Conservation (phyloP, 1,140 invertebrate genomes). For the Tachypleus tridentatus region DNA sequence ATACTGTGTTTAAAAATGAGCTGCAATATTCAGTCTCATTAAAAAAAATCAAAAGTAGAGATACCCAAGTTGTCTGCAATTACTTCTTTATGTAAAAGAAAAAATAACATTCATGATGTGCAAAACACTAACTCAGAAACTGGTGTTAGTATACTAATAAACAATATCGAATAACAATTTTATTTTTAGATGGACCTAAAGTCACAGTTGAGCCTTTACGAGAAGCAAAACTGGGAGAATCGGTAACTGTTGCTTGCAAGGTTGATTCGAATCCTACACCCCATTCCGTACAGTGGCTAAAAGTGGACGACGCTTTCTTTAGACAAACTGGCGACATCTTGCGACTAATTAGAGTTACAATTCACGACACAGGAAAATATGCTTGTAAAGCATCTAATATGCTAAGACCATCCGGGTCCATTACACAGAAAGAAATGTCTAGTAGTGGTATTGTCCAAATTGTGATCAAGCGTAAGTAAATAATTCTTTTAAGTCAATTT, state of each 20-base stretch:
- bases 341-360: constrained; percentile 54
- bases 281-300: constrained; percentile 69
- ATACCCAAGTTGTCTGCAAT: too few species aligned
- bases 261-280: constrained; percentile 62
- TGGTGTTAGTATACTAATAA: too few species aligned
- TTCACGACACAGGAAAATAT: constrained; percentile 72
- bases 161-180: too few species aligned
- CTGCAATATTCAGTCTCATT: too few species aligned
- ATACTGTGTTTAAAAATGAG: too few species aligned
- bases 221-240: constrained; percentile 70
- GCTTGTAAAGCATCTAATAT: constrained; percentile 71
- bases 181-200: constrained; percentile 50
- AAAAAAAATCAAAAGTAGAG: too few species aligned
- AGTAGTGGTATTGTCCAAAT: constrained; percentile 63
- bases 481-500: too few species aligned
- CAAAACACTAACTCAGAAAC: too few species aligned
- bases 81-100: too few species aligned
- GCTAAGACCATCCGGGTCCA: constrained; percentile 51
- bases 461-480: constrained; percentile 49
- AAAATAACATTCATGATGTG: too few species aligned
- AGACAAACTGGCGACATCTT: constrained; percentile 61
- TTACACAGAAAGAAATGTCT: constrained; percentile 43
- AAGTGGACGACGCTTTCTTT: constrained; percentile 70
- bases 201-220: constrained; percentile 38
- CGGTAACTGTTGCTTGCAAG: constrained; percentile 67